Conservation (phyloP, 2,113 vertebrate species). For the Pseudopipra pipra region DNA sequence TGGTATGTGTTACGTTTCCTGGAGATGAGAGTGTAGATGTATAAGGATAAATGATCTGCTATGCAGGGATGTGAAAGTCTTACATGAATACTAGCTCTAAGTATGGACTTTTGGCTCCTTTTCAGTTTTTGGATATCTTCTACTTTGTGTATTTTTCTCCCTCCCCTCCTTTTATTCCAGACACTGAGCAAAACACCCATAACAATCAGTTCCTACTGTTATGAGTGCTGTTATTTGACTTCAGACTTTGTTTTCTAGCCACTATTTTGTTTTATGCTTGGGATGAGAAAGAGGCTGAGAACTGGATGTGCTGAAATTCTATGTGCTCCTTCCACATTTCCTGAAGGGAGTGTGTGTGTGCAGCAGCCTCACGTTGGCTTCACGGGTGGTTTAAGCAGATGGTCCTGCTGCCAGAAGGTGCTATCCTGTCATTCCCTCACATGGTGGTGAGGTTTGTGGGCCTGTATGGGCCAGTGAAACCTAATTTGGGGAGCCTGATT, state of each 20-base stretch:
- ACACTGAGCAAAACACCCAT: neutral
- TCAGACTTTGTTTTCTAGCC: neutral
- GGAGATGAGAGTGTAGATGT: neutral
- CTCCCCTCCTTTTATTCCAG: neutral
- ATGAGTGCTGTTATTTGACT: neutral
- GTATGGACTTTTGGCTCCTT: neutral
- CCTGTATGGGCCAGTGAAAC: neutral
- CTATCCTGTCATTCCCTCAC: neutral
- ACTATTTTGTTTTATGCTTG: neutral
- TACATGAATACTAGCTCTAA: neutral
- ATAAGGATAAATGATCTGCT: neutral
- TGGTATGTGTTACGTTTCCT: neutral
- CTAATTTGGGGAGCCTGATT: neutral
- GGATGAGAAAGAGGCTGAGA: neutral
- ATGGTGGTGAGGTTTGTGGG: neutral
- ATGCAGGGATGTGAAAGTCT: neutral
- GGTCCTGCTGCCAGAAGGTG: neutral
- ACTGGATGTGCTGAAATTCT: neutral
- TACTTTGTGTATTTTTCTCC: neutral
- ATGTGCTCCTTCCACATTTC: neutral
- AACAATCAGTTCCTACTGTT: neutral
- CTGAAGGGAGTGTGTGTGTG: neutral
- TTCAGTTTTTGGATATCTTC: neutral
- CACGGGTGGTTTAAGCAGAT: neutral
- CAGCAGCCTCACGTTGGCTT: neutral